Percentiles rank a stretch among this genome's conserved stretches.
Evolutionary conservation across 2,113 vertebrate genomes (phyloP).

Genomic region (Laticauda colubrina): DNA sequence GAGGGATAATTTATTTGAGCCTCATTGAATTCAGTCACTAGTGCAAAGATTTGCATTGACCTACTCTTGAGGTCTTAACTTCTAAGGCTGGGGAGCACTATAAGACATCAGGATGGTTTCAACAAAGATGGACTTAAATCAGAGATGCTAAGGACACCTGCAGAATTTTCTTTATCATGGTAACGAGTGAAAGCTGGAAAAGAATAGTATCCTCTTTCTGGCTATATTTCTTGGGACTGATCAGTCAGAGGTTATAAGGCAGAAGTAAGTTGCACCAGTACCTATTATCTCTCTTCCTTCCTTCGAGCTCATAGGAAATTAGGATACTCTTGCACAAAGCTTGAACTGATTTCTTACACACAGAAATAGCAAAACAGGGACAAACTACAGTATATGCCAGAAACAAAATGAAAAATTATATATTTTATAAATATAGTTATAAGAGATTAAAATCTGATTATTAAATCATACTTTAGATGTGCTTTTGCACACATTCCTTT

Average conservation of each 20-base stretch:
- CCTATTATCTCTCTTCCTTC: neutral
- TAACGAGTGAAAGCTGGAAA: neutral
- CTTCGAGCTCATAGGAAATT: neutral
- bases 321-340: neutral
- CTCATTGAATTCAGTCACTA: neutral
- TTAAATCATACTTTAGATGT: neutral
- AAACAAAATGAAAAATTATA: neutral
- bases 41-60: neutral
- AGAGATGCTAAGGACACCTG: neutral
- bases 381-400: neutral
- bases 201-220: neutral
- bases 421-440: neutral
- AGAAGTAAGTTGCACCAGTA: neutral
- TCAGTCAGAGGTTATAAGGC: neutral
- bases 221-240: neutral
- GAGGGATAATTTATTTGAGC: neutral
- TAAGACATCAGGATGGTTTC: neutral
- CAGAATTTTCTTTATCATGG: neutral
- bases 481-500: neutral
- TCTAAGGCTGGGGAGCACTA: neutral
- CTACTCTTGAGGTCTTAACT: neutral
- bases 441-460: neutral
- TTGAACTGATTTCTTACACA: neutral
- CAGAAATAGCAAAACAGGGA: neutral
- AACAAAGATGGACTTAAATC: neutral